phyloP scores from a whole-genome alignment of 2,797 vertebrate genomes.

The Menidia menidia region DNA sequence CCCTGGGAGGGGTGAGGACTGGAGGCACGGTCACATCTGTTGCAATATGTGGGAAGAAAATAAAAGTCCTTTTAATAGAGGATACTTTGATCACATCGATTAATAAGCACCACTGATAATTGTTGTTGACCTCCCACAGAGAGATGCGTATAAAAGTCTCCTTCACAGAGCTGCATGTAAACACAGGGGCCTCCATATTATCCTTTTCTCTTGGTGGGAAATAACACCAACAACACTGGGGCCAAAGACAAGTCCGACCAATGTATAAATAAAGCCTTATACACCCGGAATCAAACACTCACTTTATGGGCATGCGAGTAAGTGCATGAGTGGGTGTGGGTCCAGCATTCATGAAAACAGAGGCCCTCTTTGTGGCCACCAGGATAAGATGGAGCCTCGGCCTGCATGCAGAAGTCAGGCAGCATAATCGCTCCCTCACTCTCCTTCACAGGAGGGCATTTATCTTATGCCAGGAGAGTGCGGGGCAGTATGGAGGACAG shows the following conservation, averaged over 20 bases:
- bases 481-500: conserved; percentile 42
- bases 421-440: conserved; percentile 71
- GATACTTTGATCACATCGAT: conserved; percentile 17
- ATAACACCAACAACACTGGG: conserved; percentile 67
- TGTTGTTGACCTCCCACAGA: conserved; percentile 16
- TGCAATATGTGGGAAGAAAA: conserved; percentile 34
- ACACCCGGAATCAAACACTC: conserved; percentile 66
- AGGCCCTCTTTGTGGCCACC: conserved; percentile 75
- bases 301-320: conserved; percentile 50
- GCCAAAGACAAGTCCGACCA: conserved; percentile 69
- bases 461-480: conserved; percentile 71
- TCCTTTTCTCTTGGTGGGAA: conserved; percentile 61
- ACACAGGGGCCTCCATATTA: conserved; percentile 62
- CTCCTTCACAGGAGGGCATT: conserved; percentile 78
- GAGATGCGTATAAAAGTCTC: conserved; percentile 31
- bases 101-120: conserved; percentile 12
- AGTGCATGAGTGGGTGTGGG: conserved; percentile 51
- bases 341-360: conserved; percentile 67
- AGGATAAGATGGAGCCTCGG: conserved; percentile 65
- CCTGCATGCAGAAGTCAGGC: conserved; percentile 73
- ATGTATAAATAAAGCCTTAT: conserved; percentile 77
- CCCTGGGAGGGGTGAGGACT: conserved; percentile 74
- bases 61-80: conserved; percentile 16
- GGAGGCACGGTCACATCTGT: conserved; percentile 81
- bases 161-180: conserved; percentile 54